phyloP scores from a whole-genome alignment of 2,888 invertebrate species.

The Nebria brevicollis region DNA sequence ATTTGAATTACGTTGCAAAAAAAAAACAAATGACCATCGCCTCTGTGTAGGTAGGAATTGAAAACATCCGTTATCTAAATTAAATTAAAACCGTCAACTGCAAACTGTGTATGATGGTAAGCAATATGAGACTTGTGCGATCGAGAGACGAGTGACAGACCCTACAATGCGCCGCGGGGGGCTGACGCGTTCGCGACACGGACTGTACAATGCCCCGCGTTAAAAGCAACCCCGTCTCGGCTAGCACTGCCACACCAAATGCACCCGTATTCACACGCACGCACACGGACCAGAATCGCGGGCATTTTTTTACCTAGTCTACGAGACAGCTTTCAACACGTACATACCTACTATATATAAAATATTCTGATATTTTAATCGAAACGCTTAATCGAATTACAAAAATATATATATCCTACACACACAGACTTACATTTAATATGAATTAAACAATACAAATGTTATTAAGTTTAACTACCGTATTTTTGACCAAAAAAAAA shows the following conservation, averaged over 20 bases:
- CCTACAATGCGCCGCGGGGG: conserved; percentile 59
- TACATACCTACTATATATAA: not conserved
- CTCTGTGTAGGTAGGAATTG: not conserved
- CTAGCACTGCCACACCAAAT: not conserved
- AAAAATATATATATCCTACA: not conserved
- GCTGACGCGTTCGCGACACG: conserved; percentile 54
- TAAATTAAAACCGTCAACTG: conserved; percentile 39
- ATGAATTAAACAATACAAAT: not conserved
- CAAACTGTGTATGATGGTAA: conserved; percentile 50
- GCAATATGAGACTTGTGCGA: conserved; percentile 16
- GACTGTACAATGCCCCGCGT: conserved; percentile 49
- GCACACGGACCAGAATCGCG: conserved; percentile 4
- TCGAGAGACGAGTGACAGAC: conserved; percentile 55
- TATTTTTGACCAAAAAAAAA: no score
- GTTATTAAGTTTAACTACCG: no score
- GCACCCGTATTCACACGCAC: not conserved
- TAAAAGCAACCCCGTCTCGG: conserved; percentile 38
- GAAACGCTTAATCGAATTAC: conserved; percentile 42
- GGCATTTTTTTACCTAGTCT: not conserved
- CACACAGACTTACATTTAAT: not conserved
- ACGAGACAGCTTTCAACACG: conserved; percentile 2
- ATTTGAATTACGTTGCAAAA: not conserved
- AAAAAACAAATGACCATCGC: not conserved
- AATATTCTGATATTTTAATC: conserved; percentile 46
- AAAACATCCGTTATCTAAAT: conserved; percentile 8